Base-by-base conservation (phyloP, 2,888 invertebrate genomes). In the Dolomedes plantarius region DNA sequence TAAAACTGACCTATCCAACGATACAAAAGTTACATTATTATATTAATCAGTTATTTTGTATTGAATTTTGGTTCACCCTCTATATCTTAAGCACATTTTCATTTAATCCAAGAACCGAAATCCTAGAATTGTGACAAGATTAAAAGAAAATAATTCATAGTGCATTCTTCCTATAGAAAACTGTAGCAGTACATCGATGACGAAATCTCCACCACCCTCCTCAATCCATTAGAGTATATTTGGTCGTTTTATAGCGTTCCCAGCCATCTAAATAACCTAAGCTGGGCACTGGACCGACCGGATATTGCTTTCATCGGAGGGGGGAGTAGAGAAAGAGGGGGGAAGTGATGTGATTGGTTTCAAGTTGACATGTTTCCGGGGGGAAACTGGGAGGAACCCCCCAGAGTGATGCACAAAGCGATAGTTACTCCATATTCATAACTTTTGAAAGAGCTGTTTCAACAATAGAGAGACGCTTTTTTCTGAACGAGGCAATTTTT, bases 261-360 rank as follows among this genome's bases (percentile, higher is more conserved):
- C 5, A 23, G 19, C 23, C 56, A 56, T 56, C 56, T 56, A 56
- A 56, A 56, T 56, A 56, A 56, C 23, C 56, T 23, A 56, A 56
- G 23, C 56, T 23, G 23, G 5, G 56, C 56, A 56, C 13, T 23
- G 56, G 56, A 56, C 50, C 68, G 68, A 41, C 73, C 81, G 81
- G 81, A 81, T 81, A 81, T 81, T 81, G 68, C 81, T 75, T 81
- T 69, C 69, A 75, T 75, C 31, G 36, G 50, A 23, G 19, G 46
- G 74, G 50, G 29, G 31, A 80, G 41, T 29, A 62, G 67, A 13
- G 23, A 69, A 75, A 9, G 11, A 32, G 56, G 65, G 65, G 67
- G 67, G 36, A 56, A 56, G 19, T 56, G 73, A 19, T 62, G 69
- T 28, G 80, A 80, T 80, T 50, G 73, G 80, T 73, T 73, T 80